Evolutionary conservation across 2,113 vertebrate species (phyloP), one percentile per base, ranked within the genome.

Genomic region (Indicator indicator): DNA sequence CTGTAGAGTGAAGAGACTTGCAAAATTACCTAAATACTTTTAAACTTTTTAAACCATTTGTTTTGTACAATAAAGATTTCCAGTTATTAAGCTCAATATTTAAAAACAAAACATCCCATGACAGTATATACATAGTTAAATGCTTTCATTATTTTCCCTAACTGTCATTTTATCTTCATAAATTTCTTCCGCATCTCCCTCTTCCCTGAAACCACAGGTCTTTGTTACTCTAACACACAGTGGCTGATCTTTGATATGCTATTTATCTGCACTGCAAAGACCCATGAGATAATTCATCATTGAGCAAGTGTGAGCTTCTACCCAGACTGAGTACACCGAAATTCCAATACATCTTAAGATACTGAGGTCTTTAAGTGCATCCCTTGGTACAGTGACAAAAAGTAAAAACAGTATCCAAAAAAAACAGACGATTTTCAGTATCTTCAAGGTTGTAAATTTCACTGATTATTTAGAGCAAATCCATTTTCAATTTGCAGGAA

Each of bases 401-500:
- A 83, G 36, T 54, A 69, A 72, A 88, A 65, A 27, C 18, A 23
- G 28, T 20, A n/a, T 32, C 30, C 65, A 68, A 46, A 81, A 82
- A 48, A 54, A 21, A 5, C 50, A 76, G 26, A 56, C 46, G 64
- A 36, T 32, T 74, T 55, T 63, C 64, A 16, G 17, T 52, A 40
- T 80, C 86, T 80, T 84, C 36, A 56, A 87, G 36, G 42, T 12
- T 86, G 27, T 89, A 83, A 93, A 72, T 82, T 79, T 91, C 9
- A 90, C 58, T 64, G 78, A n/a, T 54, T 67, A 81, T 85, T 89
- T 86, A 83, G 62, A 86, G 90, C 26, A 82, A 64, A 94, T 95
- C 79, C 42, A 72, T 88, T 89, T 95, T 86, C 73, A 68, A 54
- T 95, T 94, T 82, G 64, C 75, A 91, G 71, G 38, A 90, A 86